Base-by-base conservation (phyloP, 1,140 invertebrate genomes). In the Bombus waltoni region DNA sequence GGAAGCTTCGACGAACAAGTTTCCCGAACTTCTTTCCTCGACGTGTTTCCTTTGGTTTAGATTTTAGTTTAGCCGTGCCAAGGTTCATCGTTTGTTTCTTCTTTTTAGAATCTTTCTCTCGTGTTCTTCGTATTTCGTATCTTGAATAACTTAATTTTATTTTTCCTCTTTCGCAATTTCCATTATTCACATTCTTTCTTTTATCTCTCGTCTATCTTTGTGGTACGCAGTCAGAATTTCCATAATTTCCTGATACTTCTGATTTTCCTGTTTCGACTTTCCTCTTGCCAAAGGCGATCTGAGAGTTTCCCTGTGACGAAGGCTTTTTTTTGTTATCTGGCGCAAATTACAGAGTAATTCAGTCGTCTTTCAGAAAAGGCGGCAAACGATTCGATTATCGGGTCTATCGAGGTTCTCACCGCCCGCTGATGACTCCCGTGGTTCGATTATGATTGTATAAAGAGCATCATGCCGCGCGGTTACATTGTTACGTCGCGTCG, bases 371-470 rank as follows among this genome's bases (percentile, higher is more conserved):
- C 10, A 40, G 57, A 59, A 76, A 76, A 42, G 70, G 70, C 13
- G 75, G 73, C 53, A 81, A 81, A 85, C 70, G 57, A 85, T 85
- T 85, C 79, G 42, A 72, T 66, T 68, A 75, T 75, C 66, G 68
- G 59, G 35, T 59, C 68, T 22, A 84, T 87, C 70, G 78, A 66
- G 25, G n/a, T 47, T n/a, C 44, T 9, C 42, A 25, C 11, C 72
- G 42, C 74, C 79, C 84, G 78, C 79, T 10, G 68, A 59, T 35
- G 70, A 42, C 38, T 57, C 89, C 90, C 81, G 87, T 28, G 28
- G 87, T 70, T 92, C 85, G 82, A 91, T 92, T 91, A 91, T 92
- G 70, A 89, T 84, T 75, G 59, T 73, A 91, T 86, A 92, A 92
- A 91, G 87, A 88, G 85, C 83, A 73, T 70, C 92, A 91, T 68